Evolutionary conservation across 2,797 vertebrate species (phyloP).

Genomic region (Macroramphosus scolopax): DNA sequence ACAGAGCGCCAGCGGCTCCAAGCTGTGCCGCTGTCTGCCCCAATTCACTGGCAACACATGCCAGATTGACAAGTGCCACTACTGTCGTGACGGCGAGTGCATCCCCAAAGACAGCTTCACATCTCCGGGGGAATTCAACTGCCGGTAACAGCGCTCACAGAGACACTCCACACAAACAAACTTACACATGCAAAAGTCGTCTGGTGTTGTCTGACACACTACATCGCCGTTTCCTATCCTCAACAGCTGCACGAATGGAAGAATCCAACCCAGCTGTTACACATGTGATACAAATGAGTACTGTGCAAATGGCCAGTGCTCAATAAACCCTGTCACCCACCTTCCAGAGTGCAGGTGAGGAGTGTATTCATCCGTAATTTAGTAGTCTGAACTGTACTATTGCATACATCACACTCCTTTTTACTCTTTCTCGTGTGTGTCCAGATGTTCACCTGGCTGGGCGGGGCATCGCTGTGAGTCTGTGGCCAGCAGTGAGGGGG

Average conservation of each 20-base stretch:
- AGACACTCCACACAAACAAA: not conserved
- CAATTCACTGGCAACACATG: constrained; percentile 82
- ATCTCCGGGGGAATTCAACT: constrained; percentile 83
- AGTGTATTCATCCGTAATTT: not conserved
- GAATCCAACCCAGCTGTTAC: constrained; percentile 87
- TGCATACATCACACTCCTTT: not conserved
- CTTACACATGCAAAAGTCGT: rapidly evolving
- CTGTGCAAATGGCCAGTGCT: constrained; percentile 89
- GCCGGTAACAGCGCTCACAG: constrained; percentile 75
- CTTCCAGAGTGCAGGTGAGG: constrained; percentile 91
- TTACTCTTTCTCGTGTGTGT: constrained; percentile 7
- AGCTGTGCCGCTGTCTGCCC: constrained; percentile 84
- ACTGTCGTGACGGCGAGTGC: constrained; percentile 83
- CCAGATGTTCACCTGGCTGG: constrained; percentile 84
- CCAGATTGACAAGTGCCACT: constrained; percentile 87
- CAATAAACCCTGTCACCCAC: constrained; percentile 77
- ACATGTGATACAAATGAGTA: constrained; percentile 84
- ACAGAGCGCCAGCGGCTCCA: constrained; percentile 73
- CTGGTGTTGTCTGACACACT: not conserved
- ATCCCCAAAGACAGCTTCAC: constrained; percentile 72
- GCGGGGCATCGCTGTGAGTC: constrained; percentile 83
- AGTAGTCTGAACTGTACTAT: not conserved
- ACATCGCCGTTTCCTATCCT: not conserved
- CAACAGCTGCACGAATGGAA: constrained; percentile 83
- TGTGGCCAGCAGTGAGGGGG: constrained; percentile 38